A percentile compares a stretch with the other conserved stretches of the same genome.
Conservation (phyloP, 35 echinoderm and acorn worm species). For the Apostichopus californicus region DNA sequence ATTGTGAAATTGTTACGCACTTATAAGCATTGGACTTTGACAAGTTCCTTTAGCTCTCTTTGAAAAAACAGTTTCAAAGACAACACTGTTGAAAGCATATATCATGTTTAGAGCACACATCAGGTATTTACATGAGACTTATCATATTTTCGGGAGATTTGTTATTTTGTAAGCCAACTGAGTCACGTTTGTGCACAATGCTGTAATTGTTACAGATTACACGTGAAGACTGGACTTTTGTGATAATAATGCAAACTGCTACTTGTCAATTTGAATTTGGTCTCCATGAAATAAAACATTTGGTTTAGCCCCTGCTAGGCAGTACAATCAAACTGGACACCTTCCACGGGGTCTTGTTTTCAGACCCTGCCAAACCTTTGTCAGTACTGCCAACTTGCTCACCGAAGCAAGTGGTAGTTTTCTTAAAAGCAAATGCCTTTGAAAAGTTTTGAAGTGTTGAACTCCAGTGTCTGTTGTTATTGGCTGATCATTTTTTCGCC, state of each 20-base stretch:
- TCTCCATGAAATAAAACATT: not conserved
- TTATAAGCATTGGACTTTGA: no score
- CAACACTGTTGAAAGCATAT: no score
- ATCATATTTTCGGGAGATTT: no score
- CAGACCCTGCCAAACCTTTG: not conserved
- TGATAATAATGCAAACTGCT: no score
- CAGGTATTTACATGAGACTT: no score
- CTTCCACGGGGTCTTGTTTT: not conserved
- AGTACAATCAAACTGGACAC: not conserved
- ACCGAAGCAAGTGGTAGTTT: not conserved
- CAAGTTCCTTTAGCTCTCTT: no score
- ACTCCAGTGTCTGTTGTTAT: not conserved
- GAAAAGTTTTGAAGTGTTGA: not conserved
- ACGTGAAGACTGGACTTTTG: conserved; percentile 12
- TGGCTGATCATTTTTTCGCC: not conserved
- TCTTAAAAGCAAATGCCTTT: not conserved
- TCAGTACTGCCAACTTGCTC: not conserved
- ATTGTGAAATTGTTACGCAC: no score
- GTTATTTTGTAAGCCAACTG: no score
- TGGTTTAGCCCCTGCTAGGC: not conserved
- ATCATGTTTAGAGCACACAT: no score
- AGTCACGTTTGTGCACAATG: no score
- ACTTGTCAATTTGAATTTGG: no score
- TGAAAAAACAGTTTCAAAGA: no score
- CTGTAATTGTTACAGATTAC: not conserved